phyloP scores from a whole-genome alignment of 2,113 vertebrate species.

The Chloropsis hardwickii region DNA sequence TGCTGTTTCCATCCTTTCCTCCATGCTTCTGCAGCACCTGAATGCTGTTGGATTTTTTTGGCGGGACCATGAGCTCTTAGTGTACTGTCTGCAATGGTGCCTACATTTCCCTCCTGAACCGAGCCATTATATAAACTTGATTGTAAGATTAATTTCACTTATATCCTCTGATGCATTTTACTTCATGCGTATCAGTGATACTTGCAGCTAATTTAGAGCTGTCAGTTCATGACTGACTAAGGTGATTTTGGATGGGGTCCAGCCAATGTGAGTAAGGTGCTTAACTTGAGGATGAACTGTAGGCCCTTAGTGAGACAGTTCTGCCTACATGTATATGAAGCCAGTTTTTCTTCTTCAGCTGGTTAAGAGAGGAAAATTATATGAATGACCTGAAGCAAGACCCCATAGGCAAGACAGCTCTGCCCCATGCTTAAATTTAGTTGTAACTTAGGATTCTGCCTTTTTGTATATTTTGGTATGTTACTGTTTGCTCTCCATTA shows the following conservation, averaged over 20 bases:
- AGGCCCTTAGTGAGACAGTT: background rate
- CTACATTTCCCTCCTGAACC: background rate
- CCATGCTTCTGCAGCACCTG: background rate
- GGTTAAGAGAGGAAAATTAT: background rate
- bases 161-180: background rate
- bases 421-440: background rate
- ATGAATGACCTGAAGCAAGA: background rate
- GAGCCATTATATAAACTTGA: background rate
- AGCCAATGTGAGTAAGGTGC: background rate
- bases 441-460: background rate
- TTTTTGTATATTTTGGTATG: background rate
- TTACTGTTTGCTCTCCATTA: background rate
- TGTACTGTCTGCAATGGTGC: background rate
- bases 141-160: background rate
- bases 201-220: background rate
- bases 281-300: background rate
- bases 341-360: background rate
- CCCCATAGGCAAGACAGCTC: fast-evolving
- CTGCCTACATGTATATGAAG: background rate
- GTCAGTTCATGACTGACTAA: background rate
- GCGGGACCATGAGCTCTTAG: background rate
- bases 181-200: background rate
- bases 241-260: background rate
- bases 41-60: background rate
- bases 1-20: background rate